phyloP scores from a whole-genome alignment of 1,140 invertebrate genomes.

The Eueides isabella region DNA sequence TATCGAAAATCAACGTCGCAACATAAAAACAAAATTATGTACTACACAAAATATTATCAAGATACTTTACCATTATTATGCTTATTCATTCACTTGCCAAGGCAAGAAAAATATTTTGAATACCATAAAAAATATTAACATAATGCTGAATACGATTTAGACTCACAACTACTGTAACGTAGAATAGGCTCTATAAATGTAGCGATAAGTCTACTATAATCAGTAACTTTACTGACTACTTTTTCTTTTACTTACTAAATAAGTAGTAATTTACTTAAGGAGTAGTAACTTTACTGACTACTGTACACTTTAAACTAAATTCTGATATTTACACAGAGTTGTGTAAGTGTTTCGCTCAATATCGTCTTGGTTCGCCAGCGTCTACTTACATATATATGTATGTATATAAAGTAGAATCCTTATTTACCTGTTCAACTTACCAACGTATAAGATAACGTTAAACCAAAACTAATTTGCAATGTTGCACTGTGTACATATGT shows the following conservation, averaged over 20 bases:
- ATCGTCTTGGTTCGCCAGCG: background rate
- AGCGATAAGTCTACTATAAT: background rate
- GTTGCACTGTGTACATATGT: background rate
- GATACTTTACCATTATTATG: too few relatives aligned
- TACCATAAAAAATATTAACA: too few relatives aligned
- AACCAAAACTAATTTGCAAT: constrained; percentile 21
- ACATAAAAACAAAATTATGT: too few relatives aligned
- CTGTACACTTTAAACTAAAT: background rate
- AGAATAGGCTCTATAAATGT: background rate
- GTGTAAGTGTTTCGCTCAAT: background rate
- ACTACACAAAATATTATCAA: too few relatives aligned
- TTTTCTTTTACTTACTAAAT: too few relatives aligned
- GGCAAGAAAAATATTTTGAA: too few relatives aligned
- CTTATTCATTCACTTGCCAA: too few relatives aligned
- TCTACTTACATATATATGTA: background rate
- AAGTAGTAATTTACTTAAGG: too few relatives aligned
- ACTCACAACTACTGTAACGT: too few relatives aligned
- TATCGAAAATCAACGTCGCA: too few relatives aligned
- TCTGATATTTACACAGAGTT: background rate
- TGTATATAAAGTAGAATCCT: background rate
- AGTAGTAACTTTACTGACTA: background rate
- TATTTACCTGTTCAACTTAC: background rate
- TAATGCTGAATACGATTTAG: too few relatives aligned
- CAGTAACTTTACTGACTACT: background rate
- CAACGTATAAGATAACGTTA: constrained; percentile 10